Evolutionary conservation across 2,113 vertebrate genomes (phyloP).

Genomic region (Nycticryphes semicollaris): DNA sequence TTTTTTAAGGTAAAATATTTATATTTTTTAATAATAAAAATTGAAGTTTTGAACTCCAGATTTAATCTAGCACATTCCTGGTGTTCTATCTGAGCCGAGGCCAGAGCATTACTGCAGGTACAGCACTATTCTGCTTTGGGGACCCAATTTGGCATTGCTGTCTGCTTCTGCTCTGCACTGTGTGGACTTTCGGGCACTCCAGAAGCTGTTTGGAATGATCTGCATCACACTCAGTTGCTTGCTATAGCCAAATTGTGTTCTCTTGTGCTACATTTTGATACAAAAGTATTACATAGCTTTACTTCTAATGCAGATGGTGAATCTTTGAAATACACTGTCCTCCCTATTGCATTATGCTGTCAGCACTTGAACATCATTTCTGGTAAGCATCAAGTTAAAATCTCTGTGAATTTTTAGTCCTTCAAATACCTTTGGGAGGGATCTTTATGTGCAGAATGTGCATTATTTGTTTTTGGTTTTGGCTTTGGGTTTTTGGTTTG

Average conservation of each 20-base stretch:
- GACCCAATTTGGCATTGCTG: background rate
- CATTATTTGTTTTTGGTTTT: background rate
- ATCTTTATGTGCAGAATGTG: background rate
- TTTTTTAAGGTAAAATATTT: background rate
- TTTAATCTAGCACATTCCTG: background rate
- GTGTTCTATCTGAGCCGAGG: background rate
- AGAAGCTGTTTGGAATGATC: background rate
- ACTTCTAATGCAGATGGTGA: background rate
- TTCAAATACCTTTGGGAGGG: background rate
- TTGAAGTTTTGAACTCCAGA: background rate
- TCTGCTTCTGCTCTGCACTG: background rate
- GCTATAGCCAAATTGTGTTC: background rate
- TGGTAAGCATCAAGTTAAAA: background rate
- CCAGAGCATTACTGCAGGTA: background rate
- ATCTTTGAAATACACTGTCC: background rate
- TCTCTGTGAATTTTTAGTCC: background rate
- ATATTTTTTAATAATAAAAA: background rate
- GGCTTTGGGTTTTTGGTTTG: too few species aligned
- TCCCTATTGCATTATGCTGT: background rate
- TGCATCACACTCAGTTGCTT: background rate
- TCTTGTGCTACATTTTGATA: background rate
- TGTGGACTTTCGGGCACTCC: background rate
- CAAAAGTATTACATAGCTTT: background rate
- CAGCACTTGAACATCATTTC: background rate
- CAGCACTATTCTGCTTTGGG: background rate